Evolutionary conservation across 2,888 invertebrate genomes (phyloP), one percentile per base, ranked within the genome.

Genomic region (Oxycera nigricornis): DNA sequence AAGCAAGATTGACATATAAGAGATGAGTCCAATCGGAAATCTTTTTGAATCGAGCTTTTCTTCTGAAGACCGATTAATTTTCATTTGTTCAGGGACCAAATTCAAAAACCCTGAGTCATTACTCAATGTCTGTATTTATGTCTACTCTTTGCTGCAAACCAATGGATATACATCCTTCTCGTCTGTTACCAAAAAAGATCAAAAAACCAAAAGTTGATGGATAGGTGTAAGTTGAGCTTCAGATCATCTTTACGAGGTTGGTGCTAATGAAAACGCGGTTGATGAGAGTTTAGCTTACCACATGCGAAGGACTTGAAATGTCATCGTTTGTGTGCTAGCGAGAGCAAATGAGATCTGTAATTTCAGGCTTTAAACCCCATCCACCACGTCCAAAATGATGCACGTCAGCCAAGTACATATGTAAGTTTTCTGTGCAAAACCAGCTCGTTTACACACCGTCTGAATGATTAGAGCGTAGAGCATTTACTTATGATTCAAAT

Each of bases 401-500:
- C 41, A 67, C 65, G 31, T 67, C 65, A 41, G 65, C 65, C 46
- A 61, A 61, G 61, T 67, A 67, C 31, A 72, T 57, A 72, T 72
- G 52, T 30, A 50, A 26, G 72, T 9, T 57, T 52, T 28, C 28
- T 30, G 26, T 68, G 41, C 68, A 50, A 52, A 28, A 50, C 68
- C 68, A 68, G 7, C 52, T 46, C 39, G 52, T 68, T 68, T 68
- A 68, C 68, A 68, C 68, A 2, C 46, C 28, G 46, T 41, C 59
- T 28, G 59, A 3, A n/a, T 50, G 68, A 50, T 50, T 68, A 52
- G 28, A n/a, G 11, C 4, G n/a, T n/a, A 50, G 28, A n/a, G 20
- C 50, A 28, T 52, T 50, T 26, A 46, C 41, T 67, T 26, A 68
- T 62, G 31, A 31, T 62, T n/a, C n/a, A 9, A 7, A 31, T 20